Conservation (phyloP, 92 coral and sea anemone genomes). For the Paramuricea clavata region DNA sequence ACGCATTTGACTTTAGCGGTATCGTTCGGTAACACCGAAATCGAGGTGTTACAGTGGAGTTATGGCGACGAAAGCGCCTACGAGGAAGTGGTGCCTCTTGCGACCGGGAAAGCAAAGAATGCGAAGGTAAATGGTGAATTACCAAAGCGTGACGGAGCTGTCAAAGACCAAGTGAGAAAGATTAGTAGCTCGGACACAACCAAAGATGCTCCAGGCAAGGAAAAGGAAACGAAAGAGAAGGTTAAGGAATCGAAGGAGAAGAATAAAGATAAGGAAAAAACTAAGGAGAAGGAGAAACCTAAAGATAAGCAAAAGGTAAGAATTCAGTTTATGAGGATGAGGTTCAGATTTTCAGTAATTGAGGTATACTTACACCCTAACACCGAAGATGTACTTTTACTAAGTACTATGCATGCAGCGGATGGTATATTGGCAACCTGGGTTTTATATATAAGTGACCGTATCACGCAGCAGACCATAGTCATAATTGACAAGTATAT, state of each 20-base stretch:
- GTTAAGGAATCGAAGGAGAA: conserved; percentile 6
- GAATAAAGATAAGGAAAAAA: background rate
- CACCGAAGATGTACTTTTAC: too few relatives aligned
- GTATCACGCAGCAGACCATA: too few relatives aligned
- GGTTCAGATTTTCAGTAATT: too few relatives aligned
- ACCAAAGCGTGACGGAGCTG: conserved; percentile 48
- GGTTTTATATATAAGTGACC: too few relatives aligned
- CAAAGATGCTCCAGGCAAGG: background rate
- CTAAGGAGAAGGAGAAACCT: background rate
- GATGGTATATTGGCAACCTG: too few relatives aligned
- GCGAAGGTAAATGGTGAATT: conserved; percentile 1
- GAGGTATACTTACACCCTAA: too few relatives aligned
- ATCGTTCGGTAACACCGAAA: background rate
- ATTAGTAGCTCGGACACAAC: background rate
- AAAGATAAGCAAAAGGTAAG: conserved; percentile 30
- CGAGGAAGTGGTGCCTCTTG: conserved; percentile 28
- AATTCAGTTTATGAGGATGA: too few relatives aligned
- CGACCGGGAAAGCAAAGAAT: background rate
- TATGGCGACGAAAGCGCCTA: conserved; percentile 25
- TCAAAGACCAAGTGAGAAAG: background rate
- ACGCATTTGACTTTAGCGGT: conserved; percentile 9
- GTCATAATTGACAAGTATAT: too few relatives aligned
- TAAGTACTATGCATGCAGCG: too few relatives aligned
- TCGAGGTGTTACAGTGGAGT: conserved; percentile 14
- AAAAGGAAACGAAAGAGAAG: conserved; percentile 1